Evolutionary conservation across 2,888 invertebrate genomes (phyloP).

Genomic region (Oeneis ivallda): DNA sequence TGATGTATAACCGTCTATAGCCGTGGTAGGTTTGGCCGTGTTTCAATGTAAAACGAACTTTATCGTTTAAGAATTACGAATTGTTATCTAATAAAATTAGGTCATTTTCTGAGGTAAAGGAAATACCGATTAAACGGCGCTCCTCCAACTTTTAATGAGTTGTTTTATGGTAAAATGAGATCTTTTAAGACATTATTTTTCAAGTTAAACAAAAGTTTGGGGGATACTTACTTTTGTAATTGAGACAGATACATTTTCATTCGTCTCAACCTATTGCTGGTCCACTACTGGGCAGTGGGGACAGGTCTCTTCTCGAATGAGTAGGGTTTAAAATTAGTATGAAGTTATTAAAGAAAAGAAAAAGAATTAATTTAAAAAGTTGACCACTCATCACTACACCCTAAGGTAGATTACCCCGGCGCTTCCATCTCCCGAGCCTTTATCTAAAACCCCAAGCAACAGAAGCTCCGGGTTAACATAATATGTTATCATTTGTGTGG

Average conservation of each 20-base stretch:
- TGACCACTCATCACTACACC: too few species aligned
- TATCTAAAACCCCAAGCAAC: too few species aligned
- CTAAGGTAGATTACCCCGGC: too few species aligned
- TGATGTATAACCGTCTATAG: constrained; percentile 15
- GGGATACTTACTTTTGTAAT: constrained; percentile 12
- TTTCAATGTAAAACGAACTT: constrained; percentile 10
- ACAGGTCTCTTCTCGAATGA: too few species aligned
- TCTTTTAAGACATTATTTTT: constrained; percentile 20
- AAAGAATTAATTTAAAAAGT: too few species aligned
- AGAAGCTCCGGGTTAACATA: too few species aligned
- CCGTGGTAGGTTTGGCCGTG: background rate
- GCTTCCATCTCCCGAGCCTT: too few species aligned
- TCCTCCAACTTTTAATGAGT: constrained; percentile 32
- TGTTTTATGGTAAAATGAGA: constrained; percentile 28
- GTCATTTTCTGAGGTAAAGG: constrained; percentile 9
- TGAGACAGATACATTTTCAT: background rate
- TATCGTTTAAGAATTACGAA: background rate
- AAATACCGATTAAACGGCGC: constrained; percentile 27
- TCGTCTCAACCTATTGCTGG: too few species aligned
- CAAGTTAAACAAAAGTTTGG: constrained; percentile 17
- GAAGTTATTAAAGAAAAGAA: too few species aligned
- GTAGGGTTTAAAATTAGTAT: too few species aligned
- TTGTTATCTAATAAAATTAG: background rate
- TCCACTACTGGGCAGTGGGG: too few species aligned
- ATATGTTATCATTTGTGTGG: too few species aligned